Percentiles rank a stretch among this genome's conserved stretches.
Evolutionary conservation across 2,797 vertebrate genomes (phyloP).

Genomic region (Coluber constrictor): DNA sequence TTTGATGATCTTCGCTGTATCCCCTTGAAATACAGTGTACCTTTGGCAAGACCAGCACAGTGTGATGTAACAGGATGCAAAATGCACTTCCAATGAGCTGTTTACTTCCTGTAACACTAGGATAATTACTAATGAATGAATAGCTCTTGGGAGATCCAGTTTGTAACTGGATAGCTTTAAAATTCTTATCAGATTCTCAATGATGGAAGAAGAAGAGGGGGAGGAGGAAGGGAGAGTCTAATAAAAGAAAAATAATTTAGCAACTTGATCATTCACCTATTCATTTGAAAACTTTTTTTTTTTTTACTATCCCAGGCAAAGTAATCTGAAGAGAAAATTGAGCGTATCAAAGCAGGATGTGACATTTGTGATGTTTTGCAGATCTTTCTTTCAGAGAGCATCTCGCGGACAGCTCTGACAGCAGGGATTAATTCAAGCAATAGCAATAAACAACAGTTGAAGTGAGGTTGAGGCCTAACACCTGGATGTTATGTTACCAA

Average conservation of each 20-base stretch:
- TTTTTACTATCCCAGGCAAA: constrained; percentile 58
- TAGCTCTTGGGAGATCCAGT: constrained; percentile 57
- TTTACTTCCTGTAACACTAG: constrained; percentile 67
- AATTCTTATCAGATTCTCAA: constrained; percentile 71
- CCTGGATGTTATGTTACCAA: constrained; percentile 63
- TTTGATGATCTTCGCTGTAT: constrained; percentile 67
- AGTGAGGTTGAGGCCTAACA: constrained; percentile 66
- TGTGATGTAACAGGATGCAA: constrained; percentile 59
- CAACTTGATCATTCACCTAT: constrained; percentile 48
- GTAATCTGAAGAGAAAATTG: constrained; percentile 68
- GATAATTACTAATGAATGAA: constrained; percentile 60
- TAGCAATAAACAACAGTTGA: constrained; percentile 65
- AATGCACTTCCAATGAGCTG: constrained; percentile 61
- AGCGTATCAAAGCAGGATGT: constrained; percentile 71
- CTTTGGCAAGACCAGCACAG: constrained; percentile 54
- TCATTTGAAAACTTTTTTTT: constrained; percentile 55
- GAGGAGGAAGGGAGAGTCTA: neutral
- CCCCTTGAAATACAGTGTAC: constrained; percentile 61
- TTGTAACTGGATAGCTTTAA: constrained; percentile 64
- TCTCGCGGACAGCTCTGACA: constrained; percentile 67
- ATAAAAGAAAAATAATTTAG: constrained; percentile 28
- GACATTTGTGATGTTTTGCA: constrained; percentile 71
- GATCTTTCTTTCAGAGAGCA: constrained; percentile 69
- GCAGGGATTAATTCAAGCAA: constrained; percentile 71
- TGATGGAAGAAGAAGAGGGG: constrained; percentile 36